Base-by-base conservation (phyloP, 2,113 vertebrate genomes). In the Protobothrops mucrosquamatus region DNA sequence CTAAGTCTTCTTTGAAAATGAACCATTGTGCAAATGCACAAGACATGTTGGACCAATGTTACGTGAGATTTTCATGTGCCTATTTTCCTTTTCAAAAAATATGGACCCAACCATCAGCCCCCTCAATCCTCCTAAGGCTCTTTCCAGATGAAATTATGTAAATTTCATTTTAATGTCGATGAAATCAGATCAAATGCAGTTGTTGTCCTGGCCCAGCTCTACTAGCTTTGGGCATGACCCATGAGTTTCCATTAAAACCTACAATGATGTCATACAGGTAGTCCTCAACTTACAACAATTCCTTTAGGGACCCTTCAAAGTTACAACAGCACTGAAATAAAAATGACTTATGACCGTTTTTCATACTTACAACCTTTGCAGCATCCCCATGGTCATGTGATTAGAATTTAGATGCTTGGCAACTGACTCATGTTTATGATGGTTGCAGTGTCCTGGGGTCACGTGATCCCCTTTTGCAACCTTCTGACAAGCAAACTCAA, bases 41-140 rank as follows among this genome's bases (percentile, higher is more conserved):
- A 94, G 29, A 29, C 54, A 95, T 89, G 96, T 95, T 93, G 34
- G n/a, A 81, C 10, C 34, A 43, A 22, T 22, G 2, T 9, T 8
- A 9, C 6, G 2, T 6, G 34, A 81, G 18, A 15, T 81, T 81
- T 81, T 81, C 74, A 22, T 43, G 34, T 39, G 34, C 2, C n/a
- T 81, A 22, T 81, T 43, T 81, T 18, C 74, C 18, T 18, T 43
- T 81, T 39, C 74, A 81, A 81, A 74, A 81, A 43, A 81, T 43
- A 18, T 81, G 18, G 74, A 22, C 39, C 74, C 34, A 39, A 22
- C 18, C 7, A 39, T 14, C 18, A 81, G 6, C 18, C 34, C n/a
- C n/a, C n/a, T 39, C 74, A 39, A 81, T 43, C 43, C 1, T 39
- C 3, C 74, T 39, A 39, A 81, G 15, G 15, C n/a, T 81, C 15